Evolutionary conservation across 2,888 invertebrate genomes (phyloP), one percentile per base, ranked within the genome.

Genomic region (Timema podura): DNA sequence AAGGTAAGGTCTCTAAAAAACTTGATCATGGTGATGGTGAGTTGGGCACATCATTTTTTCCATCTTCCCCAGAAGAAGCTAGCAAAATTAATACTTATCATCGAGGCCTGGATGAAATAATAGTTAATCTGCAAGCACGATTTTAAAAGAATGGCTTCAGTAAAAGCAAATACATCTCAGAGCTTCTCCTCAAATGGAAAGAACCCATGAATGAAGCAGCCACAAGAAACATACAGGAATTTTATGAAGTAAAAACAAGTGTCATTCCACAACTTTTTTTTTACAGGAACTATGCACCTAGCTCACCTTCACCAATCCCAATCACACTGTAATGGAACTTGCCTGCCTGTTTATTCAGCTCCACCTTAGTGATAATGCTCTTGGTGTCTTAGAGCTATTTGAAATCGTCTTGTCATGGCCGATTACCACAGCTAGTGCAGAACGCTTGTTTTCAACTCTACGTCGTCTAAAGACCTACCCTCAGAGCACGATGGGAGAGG

Each of bases 151-250:
- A 61, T 16, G 7, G 2, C 61, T 61, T 11, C 61, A 61, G 30
- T 1, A 61, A 16, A 16, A 30, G 30, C 2, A 16, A 61, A 30
- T 8, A 54, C 54, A n/a, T n/a, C n/a, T n/a, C n/a, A n/a, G n/a
- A n/a, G n/a, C n/a, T 54, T 54, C 54, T 61, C 61, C 61, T 61
- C 8, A 30, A 61, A 6, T 30, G 61, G 30, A 61, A 15, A 61
- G 30, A 61, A 61, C n/a, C 54, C 5, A 7, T 54, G 54, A 54
- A 54, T 54, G 6, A 13, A 54, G n/a, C 54, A 9, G 54, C 16
- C n/a, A 54, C 7, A 54, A 5, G 54, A 54, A 16, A 54, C 8
- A 54, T 54, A 54, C 13, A 54, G 54, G 5, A 54, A 54, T 54
- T 54, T 54, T n/a, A 54, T 54, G 11, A 6, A 54, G 16, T 13